Percentiles rank a stretch among this genome's conserved stretches.
phyloP scores from a whole-genome alignment of 2,113 vertebrate species.

The Marcusenius ussheri region DNA sequence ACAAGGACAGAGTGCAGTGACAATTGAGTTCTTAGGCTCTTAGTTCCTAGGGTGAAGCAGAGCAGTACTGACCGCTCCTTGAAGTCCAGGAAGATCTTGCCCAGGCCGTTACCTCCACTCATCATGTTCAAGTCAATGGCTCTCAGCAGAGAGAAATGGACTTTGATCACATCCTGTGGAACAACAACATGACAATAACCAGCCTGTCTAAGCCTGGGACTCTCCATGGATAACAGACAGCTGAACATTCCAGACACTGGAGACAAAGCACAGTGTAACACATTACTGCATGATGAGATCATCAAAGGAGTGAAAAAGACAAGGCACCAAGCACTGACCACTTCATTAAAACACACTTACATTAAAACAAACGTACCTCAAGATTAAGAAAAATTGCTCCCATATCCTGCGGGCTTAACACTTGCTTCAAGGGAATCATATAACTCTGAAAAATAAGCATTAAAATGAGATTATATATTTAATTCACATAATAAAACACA shows the following conservation, averaged over 20 bases:
- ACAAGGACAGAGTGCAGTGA: background rate
- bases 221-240: background rate
- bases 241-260: background rate
- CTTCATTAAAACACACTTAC: background rate
- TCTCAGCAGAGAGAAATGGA: conserved; percentile 81
- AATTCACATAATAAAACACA: background rate
- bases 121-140: conserved; percentile 85
- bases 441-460: conserved; percentile 69
- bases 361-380: conserved; percentile 65
- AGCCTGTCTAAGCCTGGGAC: background rate
- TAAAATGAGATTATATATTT: background rate
- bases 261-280: background rate
- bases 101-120: conserved; percentile 75
- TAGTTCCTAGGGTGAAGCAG: background rate
- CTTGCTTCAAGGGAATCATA: conserved; percentile 80
- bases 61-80: conserved; percentile 76
- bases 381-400: conserved; percentile 89
- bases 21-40: background rate
- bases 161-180: conserved; percentile 81
- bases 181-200: background rate
- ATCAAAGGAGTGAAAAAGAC: background rate
- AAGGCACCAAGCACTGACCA: background rate
- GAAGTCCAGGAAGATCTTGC: conserved; percentile 92
- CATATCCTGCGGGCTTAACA: conserved; percentile 80
- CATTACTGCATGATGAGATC: background rate